Base-by-base conservation (phyloP, 2,888 invertebrate genomes). In the Chalcis sispes region DNA sequence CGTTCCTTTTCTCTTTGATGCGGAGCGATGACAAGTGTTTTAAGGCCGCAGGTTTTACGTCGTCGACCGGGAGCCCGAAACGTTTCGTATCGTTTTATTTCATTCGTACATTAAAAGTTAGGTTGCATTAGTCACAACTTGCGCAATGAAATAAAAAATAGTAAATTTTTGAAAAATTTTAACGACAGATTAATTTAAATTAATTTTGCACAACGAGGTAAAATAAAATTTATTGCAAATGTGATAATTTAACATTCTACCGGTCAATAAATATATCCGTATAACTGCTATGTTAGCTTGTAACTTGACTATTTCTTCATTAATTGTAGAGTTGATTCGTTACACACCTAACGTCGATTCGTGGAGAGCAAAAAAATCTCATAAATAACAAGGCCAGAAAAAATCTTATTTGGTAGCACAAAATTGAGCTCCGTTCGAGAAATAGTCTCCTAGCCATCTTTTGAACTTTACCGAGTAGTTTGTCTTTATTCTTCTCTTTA, bases 21-120 rank as follows among this genome's bases (percentile, higher is more conserved):
- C 32, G 25, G 8, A 29, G 58, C 58, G 61, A 61, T 61, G 61
- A 61, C 70, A 61, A 61, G 59, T 61, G 59, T 36, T 70, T 59
- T 71, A 62, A 66, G 18, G 58, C 32, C n/a, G n/a, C n/a, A n/a
- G n/a, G n/a, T 23, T 46, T 18, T 20, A 32, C 32, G 13, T 42
- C 8, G 7, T 42, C 7, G 7, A 42, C 15, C 7, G 8, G 15
- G 2, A 13, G 42, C 15, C 15, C 15, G 42, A 15, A 42, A 42
- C 13, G 42, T 42, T 42, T 42, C 2, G 15, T 42, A 13, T 15
- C 15, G 15, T 15, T 42, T 42, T 13, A 42, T 42, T 2, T 42
- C 15, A 42, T 42, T 42, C 15, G 15, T 42, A 13, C 2, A 15
- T n/a, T n/a, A n/a, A n/a, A n/a, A n/a, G n/a, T n/a, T n/a, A n/a